phyloP scores from a whole-genome alignment of 2,113 vertebrate species.

The Haemorhous mexicanus region DNA sequence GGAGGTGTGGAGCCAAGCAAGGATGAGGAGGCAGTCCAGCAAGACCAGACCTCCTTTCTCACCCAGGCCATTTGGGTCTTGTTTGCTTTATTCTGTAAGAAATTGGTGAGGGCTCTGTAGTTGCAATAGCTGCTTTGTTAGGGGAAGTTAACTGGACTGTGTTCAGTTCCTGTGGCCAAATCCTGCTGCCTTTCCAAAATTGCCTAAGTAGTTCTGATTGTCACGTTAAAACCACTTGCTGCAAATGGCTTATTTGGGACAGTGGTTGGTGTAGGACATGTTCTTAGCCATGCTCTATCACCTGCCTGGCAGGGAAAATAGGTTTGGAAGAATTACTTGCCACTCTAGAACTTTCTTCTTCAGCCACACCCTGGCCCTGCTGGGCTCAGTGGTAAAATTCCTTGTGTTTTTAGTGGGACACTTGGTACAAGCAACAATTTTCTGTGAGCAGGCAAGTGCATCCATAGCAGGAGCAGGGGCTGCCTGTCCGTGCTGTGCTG shows the following conservation, averaged over 20 bases:
- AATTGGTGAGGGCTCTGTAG: background rate
- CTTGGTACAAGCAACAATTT: background rate
- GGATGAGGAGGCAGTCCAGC: background rate
- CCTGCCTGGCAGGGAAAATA: background rate
- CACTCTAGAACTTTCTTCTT: background rate
- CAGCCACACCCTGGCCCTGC: fast-evolving
- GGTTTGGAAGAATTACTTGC: background rate
- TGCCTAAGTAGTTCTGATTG: background rate
- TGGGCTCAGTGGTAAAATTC: background rate
- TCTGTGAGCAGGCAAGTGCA: background rate
- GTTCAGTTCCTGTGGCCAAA: background rate
- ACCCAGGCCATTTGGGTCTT: fast-evolving
- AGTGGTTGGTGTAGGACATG: fast-evolving
- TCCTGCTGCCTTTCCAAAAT: background rate
- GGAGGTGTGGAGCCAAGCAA: background rate
- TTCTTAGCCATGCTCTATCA: background rate
- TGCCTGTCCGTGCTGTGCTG: fast-evolving
- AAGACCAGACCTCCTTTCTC: background rate
- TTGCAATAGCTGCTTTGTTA: background rate
- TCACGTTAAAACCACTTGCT: background rate
- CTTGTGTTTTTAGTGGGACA: background rate
- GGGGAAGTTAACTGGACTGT: background rate
- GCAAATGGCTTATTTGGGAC: background rate
- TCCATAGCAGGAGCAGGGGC: fast-evolving
- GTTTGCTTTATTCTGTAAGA: background rate